Evolutionary conservation across 2,888 invertebrate genomes (phyloP), one percentile per base, ranked within the genome.

Genomic region (Ceraclea dissimilis): DNA sequence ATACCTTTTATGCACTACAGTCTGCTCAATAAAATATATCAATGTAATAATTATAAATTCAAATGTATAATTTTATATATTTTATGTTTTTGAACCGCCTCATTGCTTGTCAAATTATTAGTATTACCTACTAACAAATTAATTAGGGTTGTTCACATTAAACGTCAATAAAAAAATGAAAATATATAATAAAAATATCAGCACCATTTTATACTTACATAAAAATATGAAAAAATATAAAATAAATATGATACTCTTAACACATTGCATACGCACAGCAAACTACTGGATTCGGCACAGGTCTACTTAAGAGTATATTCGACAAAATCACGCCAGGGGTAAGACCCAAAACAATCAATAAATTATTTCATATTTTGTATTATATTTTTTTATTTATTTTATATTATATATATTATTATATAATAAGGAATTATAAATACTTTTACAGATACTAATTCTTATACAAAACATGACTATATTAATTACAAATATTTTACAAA

Each of bases 311-410:
- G 78, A 78, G 78, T 76, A 78, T 78, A 75, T 78, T 78, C 78
- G 78, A 78, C 78, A 78, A 78, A 78, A 78, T 78, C 76, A 78
- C 78, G 72, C 78, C 78, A 76, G 78, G 77, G 78, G 78, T 78
- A 78, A 78, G 78, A 54, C 47, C 49, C 49, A 21, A 49, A 46
- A 46, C 18, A 46, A 46, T 8, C 5, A 8, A 46, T 46, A 19
- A 8, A 39, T 39, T 8, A 39, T 47, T 10, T 17, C 5, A 47
- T 47, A 47, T 17, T 17, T 47, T 13, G 13, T 8, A 8, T 4
- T 8, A 39, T 39, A 19, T 49, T 10, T 22, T 8, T 49, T 8
- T 49, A 22, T 26, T 49, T n/a, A 22, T 26, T 49, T 4, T 49
- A 49, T 20, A 22, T 49, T 26, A 49, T 11, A n/a, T 22, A 5